A percentile compares a stretch with the other conserved stretches of the same genome.
These are phyloP conservation scores for Spialia ferax DNA, from an alignment of 2,888 invertebrate species.

Conservation along the genomic window DNA sequence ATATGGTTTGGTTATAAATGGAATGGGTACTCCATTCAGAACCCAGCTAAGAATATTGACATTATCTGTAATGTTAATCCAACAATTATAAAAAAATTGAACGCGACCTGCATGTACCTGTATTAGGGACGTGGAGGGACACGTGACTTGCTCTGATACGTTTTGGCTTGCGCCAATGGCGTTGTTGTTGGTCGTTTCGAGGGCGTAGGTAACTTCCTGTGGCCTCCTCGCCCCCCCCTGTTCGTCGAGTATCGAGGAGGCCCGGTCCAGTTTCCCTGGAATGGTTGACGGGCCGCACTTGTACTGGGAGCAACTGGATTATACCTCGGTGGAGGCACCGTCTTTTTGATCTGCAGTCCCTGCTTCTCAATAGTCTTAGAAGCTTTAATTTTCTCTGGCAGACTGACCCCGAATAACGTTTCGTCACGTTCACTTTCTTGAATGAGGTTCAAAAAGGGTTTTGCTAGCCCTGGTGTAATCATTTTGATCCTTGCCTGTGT, in stretches of 20 bases:
- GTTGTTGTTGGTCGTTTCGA: not conserved
- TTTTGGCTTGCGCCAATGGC: not conserved
- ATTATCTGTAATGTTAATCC: conserved; percentile 22
- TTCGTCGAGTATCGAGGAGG: conserved; percentile 42
- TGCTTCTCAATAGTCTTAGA: conserved; percentile 44
- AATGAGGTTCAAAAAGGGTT: conserved; percentile 35
- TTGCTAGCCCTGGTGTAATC: conserved; percentile 28
- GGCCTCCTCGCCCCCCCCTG: conserved; percentile 18
- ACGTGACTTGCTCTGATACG: conserved; percentile 5
- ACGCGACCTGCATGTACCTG: conserved; percentile 23
- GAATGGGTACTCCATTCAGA: not conserved
- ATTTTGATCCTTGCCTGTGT: conserved; percentile 35
- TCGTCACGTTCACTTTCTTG: conserved; percentile 40
- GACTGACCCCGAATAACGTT: conserved; percentile 37
- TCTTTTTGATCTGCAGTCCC: conserved; percentile 40
- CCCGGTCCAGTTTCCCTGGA: conserved; percentile 46
- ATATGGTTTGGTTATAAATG: conserved; percentile 2
- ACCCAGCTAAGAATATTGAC: not conserved
- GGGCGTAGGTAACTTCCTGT: conserved; percentile 30
- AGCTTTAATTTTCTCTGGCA: conserved; percentile 45
- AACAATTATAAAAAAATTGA: conserved; percentile 7
- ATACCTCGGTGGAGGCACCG: not conserved
- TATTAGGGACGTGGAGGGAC: conserved; percentile 7
- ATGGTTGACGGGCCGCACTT: not conserved
- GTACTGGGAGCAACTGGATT: not conserved